Evolutionary conservation across 2,113 vertebrate genomes (phyloP).

Genomic region (Peromyscus leucopus): DNA sequence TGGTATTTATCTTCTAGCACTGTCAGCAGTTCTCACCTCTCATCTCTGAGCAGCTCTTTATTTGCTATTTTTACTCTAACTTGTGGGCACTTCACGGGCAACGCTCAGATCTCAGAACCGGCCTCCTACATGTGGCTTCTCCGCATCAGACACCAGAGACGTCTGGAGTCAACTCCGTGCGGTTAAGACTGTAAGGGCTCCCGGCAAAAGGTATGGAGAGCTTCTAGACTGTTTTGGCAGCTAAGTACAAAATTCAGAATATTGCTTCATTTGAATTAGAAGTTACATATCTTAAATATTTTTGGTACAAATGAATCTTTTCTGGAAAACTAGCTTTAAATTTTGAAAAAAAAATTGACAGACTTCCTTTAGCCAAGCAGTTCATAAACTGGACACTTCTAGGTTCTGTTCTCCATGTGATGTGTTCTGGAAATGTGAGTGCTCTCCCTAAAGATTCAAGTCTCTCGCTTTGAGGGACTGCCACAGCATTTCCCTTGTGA

Average conservation of each 20-base stretch:
- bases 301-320: conserved; percentile 63
- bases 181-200: neutral
- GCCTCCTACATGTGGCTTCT: neutral
- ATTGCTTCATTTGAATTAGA: conserved; percentile 60
- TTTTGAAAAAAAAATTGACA: conserved; percentile 28
- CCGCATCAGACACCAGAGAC: neutral
- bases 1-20: conserved; percentile 56
- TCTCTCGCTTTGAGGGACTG: conserved; percentile 78
- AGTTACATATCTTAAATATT: conserved; percentile 73
- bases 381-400: neutral
- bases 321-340: conserved; percentile 42
- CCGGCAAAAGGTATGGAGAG: conserved; percentile 72
- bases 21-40: conserved; percentile 42
- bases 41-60: conserved; percentile 34
- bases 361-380: neutral
- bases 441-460: conserved; percentile 65
- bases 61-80: neutral
- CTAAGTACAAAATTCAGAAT: neutral
- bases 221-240: neutral
- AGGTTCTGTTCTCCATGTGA: conserved; percentile 21
- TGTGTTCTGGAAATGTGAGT: conserved; percentile 31
- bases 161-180: neutral
- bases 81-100: neutral
- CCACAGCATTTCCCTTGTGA: conserved; percentile 71
- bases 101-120: conserved; percentile 6